Evolutionary conservation across 2,888 invertebrate genomes (phyloP).

Genomic region (Lithophane leautieri): DNA sequence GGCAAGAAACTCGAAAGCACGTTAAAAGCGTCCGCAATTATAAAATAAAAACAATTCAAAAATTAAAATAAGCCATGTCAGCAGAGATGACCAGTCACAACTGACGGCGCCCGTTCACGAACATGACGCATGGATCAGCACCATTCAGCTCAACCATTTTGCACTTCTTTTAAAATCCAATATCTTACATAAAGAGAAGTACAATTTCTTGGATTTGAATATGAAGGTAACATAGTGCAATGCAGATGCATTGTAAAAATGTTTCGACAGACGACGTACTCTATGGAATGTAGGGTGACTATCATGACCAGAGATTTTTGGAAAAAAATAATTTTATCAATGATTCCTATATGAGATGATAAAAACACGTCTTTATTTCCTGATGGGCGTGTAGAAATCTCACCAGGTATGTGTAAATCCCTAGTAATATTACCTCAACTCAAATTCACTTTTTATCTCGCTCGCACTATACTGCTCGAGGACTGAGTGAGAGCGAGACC

Average conservation of each 20-base stretch:
- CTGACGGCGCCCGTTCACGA: too few species aligned
- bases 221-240: slow-evolving; percentile 7
- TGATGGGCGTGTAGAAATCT: neutral
- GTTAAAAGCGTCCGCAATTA: too few species aligned
- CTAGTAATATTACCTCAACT: neutral
- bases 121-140: too few species aligned
- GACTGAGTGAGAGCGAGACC: too few species aligned
- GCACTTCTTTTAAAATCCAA: slow-evolving; percentile 1
- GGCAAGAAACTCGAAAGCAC: too few species aligned
- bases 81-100: too few species aligned
- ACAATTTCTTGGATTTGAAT: slow-evolving; percentile 26
- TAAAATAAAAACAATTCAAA: too few species aligned
- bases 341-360: too few species aligned
- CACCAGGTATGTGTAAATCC: neutral
- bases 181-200: neutral
- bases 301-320: neutral
- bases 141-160: too few species aligned
- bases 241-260: slow-evolving; percentile 33
- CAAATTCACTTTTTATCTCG: too few species aligned
- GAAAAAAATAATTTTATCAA: neutral
- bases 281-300: slow-evolving; percentile 29
- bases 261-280: slow-evolving; percentile 15
- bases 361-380: neutral
- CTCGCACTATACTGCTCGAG: too few species aligned
- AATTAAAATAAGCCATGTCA: too few species aligned